Percentiles rank a stretch among this genome's conserved stretches.
Evolutionary conservation across 1,140 invertebrate genomes (phyloP).

Genomic region (Sitodiplosis mosellana): DNA sequence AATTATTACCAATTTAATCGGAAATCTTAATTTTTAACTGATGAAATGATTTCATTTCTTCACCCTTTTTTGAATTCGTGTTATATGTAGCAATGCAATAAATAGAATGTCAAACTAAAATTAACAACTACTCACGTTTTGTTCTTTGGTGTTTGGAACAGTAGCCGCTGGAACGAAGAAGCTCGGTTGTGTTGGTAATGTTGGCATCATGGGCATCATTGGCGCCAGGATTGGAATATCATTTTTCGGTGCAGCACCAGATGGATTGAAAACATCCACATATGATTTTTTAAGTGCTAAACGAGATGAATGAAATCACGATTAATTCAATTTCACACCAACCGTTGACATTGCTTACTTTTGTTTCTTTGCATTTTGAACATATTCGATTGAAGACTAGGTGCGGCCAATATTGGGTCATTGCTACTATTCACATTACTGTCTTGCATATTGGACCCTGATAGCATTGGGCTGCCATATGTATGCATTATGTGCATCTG

Average conservation of each 20-base stretch:
- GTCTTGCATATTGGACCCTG: no score
- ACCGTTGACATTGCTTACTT: conserved; percentile 26
- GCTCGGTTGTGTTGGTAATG: conserved; percentile 10
- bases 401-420: conserved; percentile 18
- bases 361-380: conserved; percentile 57
- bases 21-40: no score
- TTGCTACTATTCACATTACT: conserved; percentile 7
- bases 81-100: no score
- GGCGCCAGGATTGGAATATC: conserved; percentile 28
- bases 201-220: conserved; percentile 9
- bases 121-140: no score
- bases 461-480: neutral
- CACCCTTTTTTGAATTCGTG: no score
- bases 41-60: no score
- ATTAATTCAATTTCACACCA: neutral
- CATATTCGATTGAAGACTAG: conserved; percentile 39
- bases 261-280: conserved; percentile 69
- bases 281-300: conserved; percentile 58
- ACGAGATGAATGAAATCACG: neutral
- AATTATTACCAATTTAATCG: conserved; percentile 50
- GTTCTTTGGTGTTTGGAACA: neutral
- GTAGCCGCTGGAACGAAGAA: conserved; percentile 23
- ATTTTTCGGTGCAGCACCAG: conserved; percentile 29
- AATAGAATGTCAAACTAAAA: no score
- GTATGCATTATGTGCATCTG: neutral